Evolutionary conservation across 1,140 invertebrate species (phyloP).

Genomic region (Ylistrum balloti): DNA sequence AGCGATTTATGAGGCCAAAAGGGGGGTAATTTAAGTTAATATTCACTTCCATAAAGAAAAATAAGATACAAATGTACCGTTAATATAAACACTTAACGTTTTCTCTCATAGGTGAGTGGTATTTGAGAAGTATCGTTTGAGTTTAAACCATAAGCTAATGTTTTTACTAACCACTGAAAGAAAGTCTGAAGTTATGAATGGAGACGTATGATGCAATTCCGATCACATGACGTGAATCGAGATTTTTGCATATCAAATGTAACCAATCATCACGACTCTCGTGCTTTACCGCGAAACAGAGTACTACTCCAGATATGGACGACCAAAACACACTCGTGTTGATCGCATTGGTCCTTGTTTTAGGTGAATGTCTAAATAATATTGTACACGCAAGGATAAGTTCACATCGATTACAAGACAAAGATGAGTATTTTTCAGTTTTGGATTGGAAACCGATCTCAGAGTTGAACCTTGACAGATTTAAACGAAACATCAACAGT

Average conservation of each 20-base stretch:
- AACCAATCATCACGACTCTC: background rate
- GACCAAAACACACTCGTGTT: slow-evolving; percentile 32
- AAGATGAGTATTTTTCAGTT: slow-evolving; percentile 29
- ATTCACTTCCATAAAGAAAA: background rate
- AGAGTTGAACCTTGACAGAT: background rate
- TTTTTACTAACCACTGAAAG: background rate
- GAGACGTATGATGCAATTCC: slow-evolving; percentile 24
- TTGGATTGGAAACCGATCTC: slow-evolving; percentile 6
- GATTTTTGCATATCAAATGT: slow-evolving; percentile 35
- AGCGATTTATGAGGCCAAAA: background rate
- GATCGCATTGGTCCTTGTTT: background rate
- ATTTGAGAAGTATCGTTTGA: background rate
- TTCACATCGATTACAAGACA: background rate
- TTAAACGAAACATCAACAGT: slow-evolving; percentile 2
- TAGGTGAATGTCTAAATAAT: slow-evolving; percentile 1
- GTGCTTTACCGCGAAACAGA: slow-evolving; percentile 1
- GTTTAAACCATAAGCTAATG: background rate
- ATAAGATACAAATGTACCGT: background rate
- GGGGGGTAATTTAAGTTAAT: background rate
- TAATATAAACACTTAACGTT: background rate
- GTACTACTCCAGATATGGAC: slow-evolving; percentile 32
- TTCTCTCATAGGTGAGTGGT: background rate
- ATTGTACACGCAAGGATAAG: background rate
- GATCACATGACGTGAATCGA: slow-evolving; percentile 32
- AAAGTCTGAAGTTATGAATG: background rate